Evolutionary conservation across 2,797 vertebrate genomes (phyloP).

Genomic region (Micromesistius poutassou): DNA sequence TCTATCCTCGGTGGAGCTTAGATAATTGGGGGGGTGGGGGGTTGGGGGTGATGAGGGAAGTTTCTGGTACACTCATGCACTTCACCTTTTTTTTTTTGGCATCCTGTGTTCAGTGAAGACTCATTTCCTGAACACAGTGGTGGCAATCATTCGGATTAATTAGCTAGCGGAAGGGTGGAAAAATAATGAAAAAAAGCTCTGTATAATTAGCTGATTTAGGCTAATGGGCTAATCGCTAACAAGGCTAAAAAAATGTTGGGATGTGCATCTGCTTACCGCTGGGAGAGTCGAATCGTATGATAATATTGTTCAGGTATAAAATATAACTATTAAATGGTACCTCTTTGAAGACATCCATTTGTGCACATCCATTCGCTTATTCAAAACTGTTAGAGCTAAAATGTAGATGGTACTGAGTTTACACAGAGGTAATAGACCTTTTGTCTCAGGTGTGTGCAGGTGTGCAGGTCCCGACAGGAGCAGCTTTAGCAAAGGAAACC

Average conservation of each 20-base stretch:
- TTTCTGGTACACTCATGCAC: neutral
- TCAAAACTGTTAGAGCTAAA: neutral
- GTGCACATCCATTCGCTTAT: too few relatives aligned
- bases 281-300: constrained; percentile 37
- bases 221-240: constrained; percentile 68
- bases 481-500: too few relatives aligned
- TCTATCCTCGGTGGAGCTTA: neutral
- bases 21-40: neutral
- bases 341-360: neutral
- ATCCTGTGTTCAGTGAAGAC: constrained; percentile 54
- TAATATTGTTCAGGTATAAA: constrained; percentile 20
- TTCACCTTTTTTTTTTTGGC: neutral
- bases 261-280: constrained; percentile 51
- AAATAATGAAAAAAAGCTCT: constrained; percentile 45
- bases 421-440: too few relatives aligned
- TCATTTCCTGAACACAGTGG: constrained; percentile 54
- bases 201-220: constrained; percentile 74
- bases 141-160: constrained; percentile 71
- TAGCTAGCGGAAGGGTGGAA: constrained; percentile 55
- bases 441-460: too few relatives aligned
- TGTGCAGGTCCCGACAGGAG: too few relatives aligned
- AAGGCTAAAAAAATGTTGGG: constrained; percentile 54
- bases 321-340: neutral
- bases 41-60: too few relatives aligned
- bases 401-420: neutral